Conservation (phyloP, 1,140 invertebrate species). For the Gryllus bimaculatus region DNA sequence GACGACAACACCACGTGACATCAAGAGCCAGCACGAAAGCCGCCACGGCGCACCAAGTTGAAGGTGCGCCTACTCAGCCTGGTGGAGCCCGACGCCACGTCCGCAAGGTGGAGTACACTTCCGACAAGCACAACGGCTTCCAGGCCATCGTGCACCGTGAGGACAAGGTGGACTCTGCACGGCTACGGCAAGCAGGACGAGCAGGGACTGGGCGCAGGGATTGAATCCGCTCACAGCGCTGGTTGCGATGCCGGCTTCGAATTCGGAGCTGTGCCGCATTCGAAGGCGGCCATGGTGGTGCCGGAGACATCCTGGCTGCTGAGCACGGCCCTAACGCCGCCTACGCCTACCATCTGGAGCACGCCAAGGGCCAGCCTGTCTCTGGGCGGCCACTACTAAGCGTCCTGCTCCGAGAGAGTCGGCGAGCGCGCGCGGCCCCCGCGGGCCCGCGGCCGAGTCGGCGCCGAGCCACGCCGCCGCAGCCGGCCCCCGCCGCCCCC, state of each 20-base stretch:
- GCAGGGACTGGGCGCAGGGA: too few species aligned
- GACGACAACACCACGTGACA: slow-evolving; percentile 24
- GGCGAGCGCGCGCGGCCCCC: too few species aligned
- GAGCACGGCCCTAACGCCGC: not conserved
- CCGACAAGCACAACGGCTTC: slow-evolving; percentile 26
- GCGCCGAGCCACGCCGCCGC: too few species aligned
- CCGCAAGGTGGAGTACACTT: slow-evolving; percentile 23
- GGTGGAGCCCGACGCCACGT: slow-evolving; percentile 28
- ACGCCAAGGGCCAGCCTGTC: not conserved
- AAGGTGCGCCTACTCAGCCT: slow-evolving; percentile 26
- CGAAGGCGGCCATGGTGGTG: too few species aligned
- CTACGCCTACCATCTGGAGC: not conserved
- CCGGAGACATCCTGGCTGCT: not conserved
- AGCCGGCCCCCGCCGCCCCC: too few species aligned
- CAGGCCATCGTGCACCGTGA: slow-evolving; percentile 22
- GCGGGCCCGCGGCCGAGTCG: too few species aligned
- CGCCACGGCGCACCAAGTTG: slow-evolving; percentile 24
- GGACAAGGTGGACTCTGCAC: slow-evolving; percentile 20
- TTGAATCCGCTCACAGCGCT: not conserved
- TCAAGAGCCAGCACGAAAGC: slow-evolving; percentile 25
- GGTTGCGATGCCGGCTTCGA: not conserved
- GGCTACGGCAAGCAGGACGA: slow-evolving; percentile 12
- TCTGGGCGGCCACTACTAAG: not conserved
- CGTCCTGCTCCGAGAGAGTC: not conserved
- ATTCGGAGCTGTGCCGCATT: not conserved